phyloP scores from a whole-genome alignment of 2,888 invertebrate genomes.

The Synergus japonicus region DNA sequence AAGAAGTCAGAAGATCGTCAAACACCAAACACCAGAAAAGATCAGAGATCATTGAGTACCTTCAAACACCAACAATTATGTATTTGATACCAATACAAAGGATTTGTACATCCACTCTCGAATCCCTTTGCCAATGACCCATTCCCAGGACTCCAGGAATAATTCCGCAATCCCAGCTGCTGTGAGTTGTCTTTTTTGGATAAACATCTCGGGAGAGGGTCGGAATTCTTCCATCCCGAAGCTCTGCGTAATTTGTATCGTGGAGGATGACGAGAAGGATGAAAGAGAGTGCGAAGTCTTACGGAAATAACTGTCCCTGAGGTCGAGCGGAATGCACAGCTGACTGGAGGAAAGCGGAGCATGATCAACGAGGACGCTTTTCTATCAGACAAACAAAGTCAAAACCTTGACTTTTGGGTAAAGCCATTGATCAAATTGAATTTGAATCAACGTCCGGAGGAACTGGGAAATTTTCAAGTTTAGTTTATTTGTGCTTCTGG shows the following conservation, averaged over 20 bases:
- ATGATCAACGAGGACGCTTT: not conserved
- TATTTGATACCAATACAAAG: not conserved
- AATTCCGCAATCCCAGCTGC: not conserved
- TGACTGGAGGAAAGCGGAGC: slow-evolving; percentile 50
- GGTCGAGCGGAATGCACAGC: slow-evolving; percentile 60
- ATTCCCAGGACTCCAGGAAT: not conserved
- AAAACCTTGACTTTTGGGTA: not conserved
- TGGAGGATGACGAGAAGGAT: slow-evolving; percentile 55
- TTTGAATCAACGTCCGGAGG: not conserved
- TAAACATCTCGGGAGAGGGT: not conserved
- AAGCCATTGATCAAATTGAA: no score
- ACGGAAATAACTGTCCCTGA: slow-evolving; percentile 64
- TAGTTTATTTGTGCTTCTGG: not conserved
- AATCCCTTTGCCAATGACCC: not conserved
- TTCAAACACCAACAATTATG: not conserved
- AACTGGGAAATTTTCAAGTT: not conserved
- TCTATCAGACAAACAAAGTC: not conserved
- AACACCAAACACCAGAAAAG: not conserved
- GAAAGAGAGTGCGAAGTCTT: slow-evolving; percentile 60
- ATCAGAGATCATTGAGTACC: not conserved
- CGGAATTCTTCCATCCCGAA: not conserved
- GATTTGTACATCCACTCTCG: not conserved
- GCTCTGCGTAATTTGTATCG: slow-evolving; percentile 9
- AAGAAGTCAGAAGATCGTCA: not conserved
- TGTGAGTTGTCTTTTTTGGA: not conserved